Conservation (phyloP, 2,888 invertebrate genomes). For the Clanis bilineata region DNA sequence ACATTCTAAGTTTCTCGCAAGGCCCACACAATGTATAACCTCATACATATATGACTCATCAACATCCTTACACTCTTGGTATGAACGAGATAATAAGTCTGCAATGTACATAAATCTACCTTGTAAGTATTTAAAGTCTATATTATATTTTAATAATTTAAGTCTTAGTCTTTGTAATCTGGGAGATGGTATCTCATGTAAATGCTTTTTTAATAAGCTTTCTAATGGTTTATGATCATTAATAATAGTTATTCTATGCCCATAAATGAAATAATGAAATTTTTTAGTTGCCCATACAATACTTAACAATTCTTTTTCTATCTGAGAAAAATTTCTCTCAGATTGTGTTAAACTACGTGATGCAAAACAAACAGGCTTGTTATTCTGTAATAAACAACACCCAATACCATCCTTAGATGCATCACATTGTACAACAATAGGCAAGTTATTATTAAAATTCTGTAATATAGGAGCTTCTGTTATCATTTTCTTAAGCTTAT, state of each 20-base stretch:
- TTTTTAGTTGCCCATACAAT: constrained; percentile 42
- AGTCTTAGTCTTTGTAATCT: background rate
- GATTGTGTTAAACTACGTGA: background rate
- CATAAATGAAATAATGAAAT: constrained; percentile 39
- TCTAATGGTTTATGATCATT: constrained; percentile 49
- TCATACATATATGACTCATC: background rate
- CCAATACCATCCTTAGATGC: background rate
- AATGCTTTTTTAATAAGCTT: background rate
- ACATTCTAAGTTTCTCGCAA: background rate
- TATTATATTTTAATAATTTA: background rate
- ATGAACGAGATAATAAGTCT: background rate
- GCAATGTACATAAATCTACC: background rate
- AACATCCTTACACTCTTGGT: background rate
- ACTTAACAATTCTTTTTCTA: constrained; percentile 53
- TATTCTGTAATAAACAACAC: background rate
- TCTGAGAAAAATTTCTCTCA: constrained; percentile 33
- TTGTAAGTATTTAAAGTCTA: background rate
- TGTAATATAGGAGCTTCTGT: background rate
- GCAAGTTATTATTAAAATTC: background rate
- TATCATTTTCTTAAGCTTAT: background rate
- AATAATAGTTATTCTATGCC: constrained; percentile 30
- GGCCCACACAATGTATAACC: background rate
- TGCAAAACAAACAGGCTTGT: background rate
- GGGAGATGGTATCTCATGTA: background rate
- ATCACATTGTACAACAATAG: background rate